Evolutionary conservation across 2,888 invertebrate genomes (phyloP), one percentile per base, ranked within the genome.

Genomic region (Dryobota labecula): DNA sequence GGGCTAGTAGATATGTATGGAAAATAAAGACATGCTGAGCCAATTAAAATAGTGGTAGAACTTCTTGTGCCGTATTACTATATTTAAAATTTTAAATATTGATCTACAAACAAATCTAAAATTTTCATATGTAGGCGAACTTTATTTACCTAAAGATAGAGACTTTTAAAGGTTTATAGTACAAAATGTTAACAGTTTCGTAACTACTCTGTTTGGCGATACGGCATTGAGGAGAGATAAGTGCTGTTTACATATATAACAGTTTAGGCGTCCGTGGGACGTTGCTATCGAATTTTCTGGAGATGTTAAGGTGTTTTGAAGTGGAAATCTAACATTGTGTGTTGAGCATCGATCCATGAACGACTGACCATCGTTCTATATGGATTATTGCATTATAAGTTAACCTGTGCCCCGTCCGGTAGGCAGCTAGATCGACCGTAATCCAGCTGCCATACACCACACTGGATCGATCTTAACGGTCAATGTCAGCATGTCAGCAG

Each of bases 221-320:
- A 58, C 70, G 83, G 24, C 83, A 83, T 83, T 83, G 78, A 84
- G 65, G 27, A 30, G 4, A 79, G 68, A 70, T 82, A 75, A 83
- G 27, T 70, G 27, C 2, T 56, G 43, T 64, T 58, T 73, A 30
- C 3, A 54, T 69, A 54, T 69, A 60, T 54, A 47, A 15, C 49
- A 9, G 27, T 63, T 64, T 61, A 27, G 45, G 66, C 36, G 58
- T 54, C 45, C 60, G 81, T 82, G 69, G 73, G 83, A 45, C 8
- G 79, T 53, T 38, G 24, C 20, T 24, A 36, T 60, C 20, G 15
- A 53, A 65, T 41, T 43, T 77, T 77, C 13, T 70, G 8, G 2
- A 53, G 30, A 18, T 8, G 18, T 68, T 53, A 11, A 47, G 2
- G n/a, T 38, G 1, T 33, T 20, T 38, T 45, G 11, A 38, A 43